Evolutionary conservation across 2,888 invertebrate genomes (phyloP), one percentile per base, ranked within the genome.

Genomic region (Azorinus chamasolen): DNA sequence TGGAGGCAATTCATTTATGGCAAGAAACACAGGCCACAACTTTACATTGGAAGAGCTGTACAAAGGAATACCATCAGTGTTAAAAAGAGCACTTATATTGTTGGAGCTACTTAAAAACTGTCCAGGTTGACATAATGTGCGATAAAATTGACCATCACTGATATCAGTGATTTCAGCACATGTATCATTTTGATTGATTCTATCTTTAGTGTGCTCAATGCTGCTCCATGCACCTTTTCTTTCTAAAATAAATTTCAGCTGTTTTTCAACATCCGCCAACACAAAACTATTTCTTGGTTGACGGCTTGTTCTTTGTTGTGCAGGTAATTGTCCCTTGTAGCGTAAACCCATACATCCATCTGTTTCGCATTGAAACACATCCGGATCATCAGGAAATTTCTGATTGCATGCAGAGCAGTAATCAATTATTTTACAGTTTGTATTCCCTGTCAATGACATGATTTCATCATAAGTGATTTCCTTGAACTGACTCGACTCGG

Each of bases 191-290:
- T 41, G 32, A 64, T 39, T 64, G 8, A 53, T 65, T 25, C 50
- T 53, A 4, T 22, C 16, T 54, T 72, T 65, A 20, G 59, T 59
- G 27, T 27, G 16, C 24, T 64, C 57, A 10, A 64, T 39, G 32
- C 41, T 51, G 4, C 41, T 25, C 72, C 58, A 64, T 8, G 27
- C n/a, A 63, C 50, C 58, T 53, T 57, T 63, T 53, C 46, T 70
- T 57, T 58, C 64, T 22, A 59, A 27, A 12, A 69, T 43, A 46
- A 20, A 32, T 55, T 46, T 39, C 18, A 70, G 27, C 50, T 71
- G 70, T 24, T 57, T 68, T 76, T 71, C 37, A 18, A 65, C 48
- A 37, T 70, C 76, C 20, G 70, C 70, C 20, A 70, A 27, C 4
- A 65, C 43, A 64, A 69, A 74, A 39, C n/a, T 25, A 18, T 25